These are phyloP conservation scores for Chaetogeoica ovagalla DNA, from an alignment of 2,888 invertebrate genomes.

Conservation along the genomic window DNA sequence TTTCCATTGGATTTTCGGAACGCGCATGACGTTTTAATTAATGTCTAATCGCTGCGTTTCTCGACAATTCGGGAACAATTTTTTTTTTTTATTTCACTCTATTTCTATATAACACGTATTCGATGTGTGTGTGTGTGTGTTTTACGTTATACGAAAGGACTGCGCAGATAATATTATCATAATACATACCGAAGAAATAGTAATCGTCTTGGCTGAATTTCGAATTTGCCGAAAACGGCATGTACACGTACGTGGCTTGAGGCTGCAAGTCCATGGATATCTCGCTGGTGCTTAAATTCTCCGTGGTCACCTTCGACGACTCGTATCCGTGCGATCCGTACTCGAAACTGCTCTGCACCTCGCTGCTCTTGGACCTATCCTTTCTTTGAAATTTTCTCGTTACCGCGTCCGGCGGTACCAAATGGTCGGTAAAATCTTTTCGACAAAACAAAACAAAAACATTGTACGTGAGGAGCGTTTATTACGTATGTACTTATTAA, in stretches of 20 bases:
- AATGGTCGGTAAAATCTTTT: not conserved
- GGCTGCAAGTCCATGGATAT: conserved; percentile 19
- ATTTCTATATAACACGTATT: no score
- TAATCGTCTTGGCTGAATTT: conserved; percentile 46
- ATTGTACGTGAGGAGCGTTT: not conserved
- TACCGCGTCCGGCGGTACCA: not conserved
- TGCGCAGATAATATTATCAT: no score
- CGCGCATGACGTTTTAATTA: no score
- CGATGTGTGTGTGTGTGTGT: no score
- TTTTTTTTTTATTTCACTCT: no score
- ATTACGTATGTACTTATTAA: no score
- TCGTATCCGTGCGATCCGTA: conserved; percentile 4
- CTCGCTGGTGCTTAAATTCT: conserved; percentile 24
- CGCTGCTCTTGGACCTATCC: conserved; percentile 19
- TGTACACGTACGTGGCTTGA: conserved; percentile 8
- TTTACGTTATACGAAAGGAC: no score
- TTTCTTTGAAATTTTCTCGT: not conserved
- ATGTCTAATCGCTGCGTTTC: no score
- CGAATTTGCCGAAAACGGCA: conserved; percentile 19
- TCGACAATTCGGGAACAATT: no score
- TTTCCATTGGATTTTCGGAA: no score
- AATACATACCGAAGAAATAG: conserved; percentile 43
- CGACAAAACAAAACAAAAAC: not conserved
- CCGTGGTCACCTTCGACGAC: conserved; percentile 24
- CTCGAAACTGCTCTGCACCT: not conserved